A percentile compares a stretch with the other conserved stretches of the same genome.
phyloP scores from a whole-genome alignment of 2,113 vertebrate genomes.

The Protomyctophum bolini region DNA sequence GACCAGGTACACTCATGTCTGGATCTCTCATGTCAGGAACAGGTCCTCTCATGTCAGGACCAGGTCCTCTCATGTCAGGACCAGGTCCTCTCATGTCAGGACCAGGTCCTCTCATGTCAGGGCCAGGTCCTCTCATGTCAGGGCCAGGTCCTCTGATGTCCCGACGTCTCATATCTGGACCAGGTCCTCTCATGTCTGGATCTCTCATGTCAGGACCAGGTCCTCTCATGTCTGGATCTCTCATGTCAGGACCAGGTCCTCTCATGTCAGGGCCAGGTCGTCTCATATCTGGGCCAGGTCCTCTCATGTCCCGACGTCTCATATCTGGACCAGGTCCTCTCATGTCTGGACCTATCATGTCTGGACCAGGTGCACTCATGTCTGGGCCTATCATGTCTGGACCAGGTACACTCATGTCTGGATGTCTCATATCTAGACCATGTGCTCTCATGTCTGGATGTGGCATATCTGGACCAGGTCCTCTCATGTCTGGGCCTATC shows the following conservation, averaged over 20 bases:
- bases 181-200: conserved; percentile 22
- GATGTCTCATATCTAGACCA: neutral
- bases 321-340: conserved; percentile 11
- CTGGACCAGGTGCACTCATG: no score
- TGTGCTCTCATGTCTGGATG: neutral
- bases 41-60: conserved; percentile 1
- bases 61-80: conserved; percentile 4
- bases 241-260: conserved; percentile 18
- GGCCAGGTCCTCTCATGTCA: neutral
- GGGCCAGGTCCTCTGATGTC: neutral
- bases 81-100: neutral
- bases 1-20: conserved; percentile 23
- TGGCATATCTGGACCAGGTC: neutral
- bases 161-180: neutral
- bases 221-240: conserved; percentile 34
- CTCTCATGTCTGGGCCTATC: no score
- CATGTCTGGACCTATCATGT: neutral
- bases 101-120: conserved; percentile 1
- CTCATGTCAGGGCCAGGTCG: conserved; percentile 7
- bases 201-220: conserved; percentile 18
- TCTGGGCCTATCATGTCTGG: neutral
- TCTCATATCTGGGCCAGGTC: neutral
- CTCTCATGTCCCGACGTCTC: conserved; percentile 1
- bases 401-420: conserved; percentile 22
- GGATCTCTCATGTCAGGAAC: conserved; percentile 34